Conservation (phyloP, 2,797 vertebrate genomes). For the Galaxias olidus region DNA sequence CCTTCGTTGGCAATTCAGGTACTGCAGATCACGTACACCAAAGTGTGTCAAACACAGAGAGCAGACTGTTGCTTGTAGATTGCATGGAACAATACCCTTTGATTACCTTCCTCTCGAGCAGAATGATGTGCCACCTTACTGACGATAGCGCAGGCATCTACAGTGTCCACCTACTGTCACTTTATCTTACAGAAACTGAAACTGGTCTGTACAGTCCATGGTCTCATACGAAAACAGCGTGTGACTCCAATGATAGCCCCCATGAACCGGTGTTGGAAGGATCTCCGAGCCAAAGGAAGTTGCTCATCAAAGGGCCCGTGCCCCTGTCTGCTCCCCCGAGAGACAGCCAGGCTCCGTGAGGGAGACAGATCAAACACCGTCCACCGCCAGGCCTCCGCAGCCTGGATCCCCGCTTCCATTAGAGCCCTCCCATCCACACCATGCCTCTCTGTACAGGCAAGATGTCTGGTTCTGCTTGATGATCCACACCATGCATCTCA, state of each 20-base stretch:
- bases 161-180: neutral
- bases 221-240: too few relatives aligned
- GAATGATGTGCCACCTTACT: neutral
- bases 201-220: too few relatives aligned
- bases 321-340: constrained; percentile 47
- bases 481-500: too few relatives aligned
- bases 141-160: neutral
- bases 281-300: neutral
- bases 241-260: too few relatives aligned
- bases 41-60: neutral
- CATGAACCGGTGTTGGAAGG: too few relatives aligned
- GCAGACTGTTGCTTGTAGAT: neutral
- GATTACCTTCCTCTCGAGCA: too few relatives aligned
- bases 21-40: too few relatives aligned
- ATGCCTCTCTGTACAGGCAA: too few relatives aligned
- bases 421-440: constrained; percentile 1
- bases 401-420: constrained; percentile 32
- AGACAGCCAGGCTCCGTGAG: constrained; percentile 44
- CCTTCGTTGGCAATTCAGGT: neutral
- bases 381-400: neutral
- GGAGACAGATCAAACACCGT: constrained; percentile 61
- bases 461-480: too few relatives aligned
- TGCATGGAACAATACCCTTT: neutral
- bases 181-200: neutral
- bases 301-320: constrained; percentile 67